These are phyloP conservation scores for Pristionchus entomophagus DNA, from an alignment of 2,888 invertebrate genomes.

Conservation along the genomic window DNA sequence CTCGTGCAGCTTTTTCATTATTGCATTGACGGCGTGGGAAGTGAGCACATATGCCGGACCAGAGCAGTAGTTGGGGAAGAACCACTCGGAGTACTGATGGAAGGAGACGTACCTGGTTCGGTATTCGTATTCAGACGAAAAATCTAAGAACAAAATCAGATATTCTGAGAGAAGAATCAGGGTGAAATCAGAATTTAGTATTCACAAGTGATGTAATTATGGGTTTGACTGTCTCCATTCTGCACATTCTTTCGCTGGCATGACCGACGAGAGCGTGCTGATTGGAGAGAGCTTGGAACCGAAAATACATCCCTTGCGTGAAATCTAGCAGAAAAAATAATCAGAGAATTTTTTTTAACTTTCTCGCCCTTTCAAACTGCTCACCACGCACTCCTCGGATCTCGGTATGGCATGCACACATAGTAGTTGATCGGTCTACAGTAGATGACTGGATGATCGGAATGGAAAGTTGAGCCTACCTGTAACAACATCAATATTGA, in stretches of 20 bases:
- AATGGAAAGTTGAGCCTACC: background rate
- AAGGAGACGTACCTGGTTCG: background rate
- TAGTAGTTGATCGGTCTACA: background rate
- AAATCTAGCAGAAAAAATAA: background rate
- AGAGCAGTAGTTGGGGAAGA: constrained; percentile 29
- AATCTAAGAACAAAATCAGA: background rate
- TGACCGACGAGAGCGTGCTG: too few species aligned
- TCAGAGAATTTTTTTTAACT: background rate
- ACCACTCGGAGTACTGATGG: background rate
- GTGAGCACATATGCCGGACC: constrained; percentile 34
- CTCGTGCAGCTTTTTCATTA: background rate
- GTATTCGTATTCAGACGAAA: background rate
- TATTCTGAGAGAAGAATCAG: background rate
- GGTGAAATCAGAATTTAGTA: too few species aligned
- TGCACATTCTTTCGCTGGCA: too few species aligned
- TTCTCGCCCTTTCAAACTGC: background rate
- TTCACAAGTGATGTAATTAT: background rate
- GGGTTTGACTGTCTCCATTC: too few species aligned
- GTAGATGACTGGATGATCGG: background rate
- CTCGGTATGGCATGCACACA: background rate
- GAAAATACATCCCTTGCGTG: too few species aligned
- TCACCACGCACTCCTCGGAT: background rate
- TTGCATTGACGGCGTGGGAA: background rate
- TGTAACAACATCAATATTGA: background rate
- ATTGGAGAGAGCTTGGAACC: too few species aligned